Conservation (phyloP, 2,888 invertebrate species). For the Drosophila percnosoma region DNA sequence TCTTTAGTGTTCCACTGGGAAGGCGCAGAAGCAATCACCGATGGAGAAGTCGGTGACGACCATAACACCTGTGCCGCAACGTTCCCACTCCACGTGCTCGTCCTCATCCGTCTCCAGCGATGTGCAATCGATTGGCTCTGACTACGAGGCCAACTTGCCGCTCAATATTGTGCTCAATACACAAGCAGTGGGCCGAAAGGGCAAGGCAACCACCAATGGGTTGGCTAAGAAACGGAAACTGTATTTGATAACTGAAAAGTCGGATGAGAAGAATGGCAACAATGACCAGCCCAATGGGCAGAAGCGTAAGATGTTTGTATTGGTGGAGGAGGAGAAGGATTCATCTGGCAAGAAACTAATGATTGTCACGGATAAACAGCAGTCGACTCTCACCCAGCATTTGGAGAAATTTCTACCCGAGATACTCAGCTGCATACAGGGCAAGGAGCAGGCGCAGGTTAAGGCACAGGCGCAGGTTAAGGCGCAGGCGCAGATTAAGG, state of each 20-base stretch:
- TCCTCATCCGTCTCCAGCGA: conserved; percentile 70
- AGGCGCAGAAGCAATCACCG: conserved; percentile 18
- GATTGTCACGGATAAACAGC: conserved; percentile 80
- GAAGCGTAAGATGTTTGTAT: conserved; percentile 77
- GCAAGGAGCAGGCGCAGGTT: conserved; percentile 53
- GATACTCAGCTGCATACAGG: conserved; percentile 80
- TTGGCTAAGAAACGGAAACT: conserved; percentile 76
- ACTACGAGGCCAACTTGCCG: conserved; percentile 60
- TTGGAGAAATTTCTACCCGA: conserved; percentile 83
- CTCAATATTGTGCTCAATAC: conserved; percentile 44
- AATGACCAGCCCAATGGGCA: conserved; percentile 32
- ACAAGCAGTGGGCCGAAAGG: conserved; percentile 21
- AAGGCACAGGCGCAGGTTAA: conserved; percentile 13
- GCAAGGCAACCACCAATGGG: conserved; percentile 17
- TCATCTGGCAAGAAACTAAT: conserved; percentile 77
- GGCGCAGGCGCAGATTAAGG: conserved; percentile 61
- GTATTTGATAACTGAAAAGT: conserved; percentile 82
- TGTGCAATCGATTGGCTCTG: conserved; percentile 63
- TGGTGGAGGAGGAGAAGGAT: conserved; percentile 79
- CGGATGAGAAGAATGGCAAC: conserved; percentile 49
- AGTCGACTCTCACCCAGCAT: conserved; percentile 76
- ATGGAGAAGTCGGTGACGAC: conserved; percentile 44
- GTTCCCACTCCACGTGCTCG: conserved; percentile 71
- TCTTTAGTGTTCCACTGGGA: conserved; percentile 36
- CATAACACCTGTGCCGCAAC: conserved; percentile 64